Percentiles rank a stretch among this genome's conserved stretches.
These are phyloP conservation scores for Sitta europaea DNA, from an alignment of 2,113 vertebrate species.

Conservation along the genomic window DNA sequence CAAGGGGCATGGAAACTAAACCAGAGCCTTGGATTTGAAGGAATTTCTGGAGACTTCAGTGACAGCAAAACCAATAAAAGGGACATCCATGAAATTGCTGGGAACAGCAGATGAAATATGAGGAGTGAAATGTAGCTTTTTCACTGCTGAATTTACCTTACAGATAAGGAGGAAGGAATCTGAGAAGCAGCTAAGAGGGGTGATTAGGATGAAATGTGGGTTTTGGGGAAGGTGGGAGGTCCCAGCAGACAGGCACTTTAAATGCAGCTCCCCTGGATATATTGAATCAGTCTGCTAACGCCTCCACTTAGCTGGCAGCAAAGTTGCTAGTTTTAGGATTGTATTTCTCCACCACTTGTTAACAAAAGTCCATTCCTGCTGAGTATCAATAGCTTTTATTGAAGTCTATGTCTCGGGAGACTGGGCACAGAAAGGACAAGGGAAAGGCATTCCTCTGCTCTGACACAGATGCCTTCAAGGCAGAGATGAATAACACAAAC, in stretches of 20 bases:
- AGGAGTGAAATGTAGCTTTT: background rate
- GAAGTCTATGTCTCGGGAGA: background rate
- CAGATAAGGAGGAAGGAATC: background rate
- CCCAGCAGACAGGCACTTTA: background rate
- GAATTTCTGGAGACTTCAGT: background rate
- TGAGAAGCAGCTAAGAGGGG: background rate
- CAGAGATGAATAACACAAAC: background rate
- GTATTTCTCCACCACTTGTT: slow-evolving; percentile 5
- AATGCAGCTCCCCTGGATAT: background rate
- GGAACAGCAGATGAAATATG: background rate
- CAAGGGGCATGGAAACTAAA: background rate
- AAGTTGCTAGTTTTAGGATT: background rate
- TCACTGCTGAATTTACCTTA: background rate
- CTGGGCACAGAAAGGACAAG: background rate
- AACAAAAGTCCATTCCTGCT: background rate
- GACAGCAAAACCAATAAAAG: background rate
- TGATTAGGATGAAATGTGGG: background rate
- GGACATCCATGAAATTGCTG: background rate
- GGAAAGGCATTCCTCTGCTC: background rate
- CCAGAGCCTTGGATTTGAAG: background rate
- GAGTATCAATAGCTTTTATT: background rate
- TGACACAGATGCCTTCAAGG: background rate
- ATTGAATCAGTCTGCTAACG: background rate
- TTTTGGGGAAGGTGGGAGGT: background rate
- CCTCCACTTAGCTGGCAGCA: background rate